Base-by-base conservation (phyloP, 2,888 invertebrate genomes). In the Nymphalis urticae region DNA sequence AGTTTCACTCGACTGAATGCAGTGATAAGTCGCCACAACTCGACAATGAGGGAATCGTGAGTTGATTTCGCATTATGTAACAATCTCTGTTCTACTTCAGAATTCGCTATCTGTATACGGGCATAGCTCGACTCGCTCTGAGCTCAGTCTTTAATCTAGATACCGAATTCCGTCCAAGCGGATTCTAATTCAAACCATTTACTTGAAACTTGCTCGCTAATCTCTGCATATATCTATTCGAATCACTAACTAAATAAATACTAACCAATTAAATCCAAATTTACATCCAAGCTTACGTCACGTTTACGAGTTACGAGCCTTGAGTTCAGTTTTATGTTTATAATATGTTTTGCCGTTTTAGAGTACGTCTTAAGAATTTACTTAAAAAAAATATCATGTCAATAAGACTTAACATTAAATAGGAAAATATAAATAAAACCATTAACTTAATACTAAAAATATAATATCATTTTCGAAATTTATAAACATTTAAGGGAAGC, bases 1-100 rank as follows among this genome's bases (percentile, higher is more conserved):
- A 92, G 88, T 90, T 91, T 85, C 82, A 81, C 78, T 82, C 56
- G 84, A 77, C 83, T 84, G 86, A 85, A 85, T 84, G 82, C 79
- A 78, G 82, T 85, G 89, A 89, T 89, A 90, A 88, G 85, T 86
- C 82, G 80, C 77, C 79, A 71, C 78, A 79, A 80, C 79, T 79
- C 80, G 77, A 86, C 86, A 86, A 87, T 87, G 88, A 82, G 80
- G 76, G 79, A 76, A 73, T 82, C 82, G 85, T 82, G 85, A 84
- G 85, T 80, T 85, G 84, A 85, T 83, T 83, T 79, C 76, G 77
- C 75, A 78, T 79, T 79, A 76, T 77, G 73, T 74, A 74, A 72
- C 75, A 56, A 70, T 69, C 74, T 68, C 76, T 70, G 69, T 58
- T 70, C 71, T 65, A 70, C 70, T 75, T 73, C 65, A 70, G 70